These are phyloP conservation scores for Actenoides hombroni DNA, from an alignment of 2,113 vertebrate species.

Conservation along the genomic window DNA sequence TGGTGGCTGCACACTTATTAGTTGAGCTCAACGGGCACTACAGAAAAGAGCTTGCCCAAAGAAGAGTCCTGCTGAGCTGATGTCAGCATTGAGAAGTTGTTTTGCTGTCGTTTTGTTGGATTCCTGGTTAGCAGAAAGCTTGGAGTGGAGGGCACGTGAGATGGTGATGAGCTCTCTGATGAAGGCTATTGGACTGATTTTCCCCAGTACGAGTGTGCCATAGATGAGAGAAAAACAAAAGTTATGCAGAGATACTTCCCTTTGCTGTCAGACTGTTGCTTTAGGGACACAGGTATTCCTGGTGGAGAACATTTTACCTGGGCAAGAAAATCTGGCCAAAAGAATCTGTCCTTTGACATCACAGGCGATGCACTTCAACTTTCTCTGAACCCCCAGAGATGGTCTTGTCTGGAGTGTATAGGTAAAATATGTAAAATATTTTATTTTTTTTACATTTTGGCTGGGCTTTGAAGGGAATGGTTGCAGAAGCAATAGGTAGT, in stretches of 20 bases:
- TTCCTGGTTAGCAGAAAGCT: background rate
- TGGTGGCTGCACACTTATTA: background rate
- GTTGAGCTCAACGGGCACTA: background rate
- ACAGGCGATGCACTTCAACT: background rate
- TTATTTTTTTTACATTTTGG: background rate
- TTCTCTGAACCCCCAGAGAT: background rate
- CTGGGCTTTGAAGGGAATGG: conserved; percentile 34
- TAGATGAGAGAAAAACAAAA: background rate
- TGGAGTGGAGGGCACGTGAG: background rate
- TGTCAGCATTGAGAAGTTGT: background rate
- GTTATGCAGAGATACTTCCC: background rate
- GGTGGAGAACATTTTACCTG: background rate
- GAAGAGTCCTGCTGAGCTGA: background rate
- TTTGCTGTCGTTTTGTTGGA: background rate
- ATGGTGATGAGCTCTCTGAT: background rate
- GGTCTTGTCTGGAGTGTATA: background rate
- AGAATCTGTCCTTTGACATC: background rate
- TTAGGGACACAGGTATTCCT: background rate
- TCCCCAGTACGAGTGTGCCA: background rate
- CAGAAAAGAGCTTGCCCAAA: background rate
- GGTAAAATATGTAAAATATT: background rate
- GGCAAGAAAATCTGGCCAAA: background rate
- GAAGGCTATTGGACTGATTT: background rate
- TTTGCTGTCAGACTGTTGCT: background rate
- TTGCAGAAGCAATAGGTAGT: conserved; percentile 26